A percentile compares a stretch with the other conserved stretches of the same genome.
Conservation (phyloP, 2,113 vertebrate species). For the Zosterops hypoxanthus region DNA sequence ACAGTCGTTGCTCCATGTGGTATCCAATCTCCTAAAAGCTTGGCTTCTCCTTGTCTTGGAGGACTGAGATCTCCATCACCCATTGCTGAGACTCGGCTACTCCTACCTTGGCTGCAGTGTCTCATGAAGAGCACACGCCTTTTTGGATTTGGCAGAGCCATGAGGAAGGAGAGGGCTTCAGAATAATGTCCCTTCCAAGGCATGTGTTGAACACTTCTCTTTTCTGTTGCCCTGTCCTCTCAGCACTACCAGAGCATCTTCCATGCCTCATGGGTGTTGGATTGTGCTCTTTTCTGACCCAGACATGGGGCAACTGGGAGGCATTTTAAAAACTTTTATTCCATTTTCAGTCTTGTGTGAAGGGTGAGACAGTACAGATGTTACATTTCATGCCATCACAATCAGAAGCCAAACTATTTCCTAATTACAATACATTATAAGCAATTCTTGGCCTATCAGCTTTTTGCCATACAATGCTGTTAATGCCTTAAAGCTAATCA, state of each 20-base stretch:
- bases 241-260: neutral
- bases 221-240: neutral
- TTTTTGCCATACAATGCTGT: too few relatives aligned
- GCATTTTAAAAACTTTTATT: too few relatives aligned
- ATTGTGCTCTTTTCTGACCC: too few relatives aligned
- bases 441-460: too few relatives aligned
- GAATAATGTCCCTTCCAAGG: neutral
- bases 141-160: neutral
- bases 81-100: rapidly evolving
- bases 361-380: too few relatives aligned
- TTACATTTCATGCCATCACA: too few relatives aligned
- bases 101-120: neutral
- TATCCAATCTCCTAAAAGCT: neutral
- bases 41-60: neutral
- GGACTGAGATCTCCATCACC: neutral
- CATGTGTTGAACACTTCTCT: neutral
- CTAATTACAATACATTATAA: too few relatives aligned
- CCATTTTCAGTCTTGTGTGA: too few relatives aligned
- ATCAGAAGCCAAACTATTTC: too few relatives aligned
- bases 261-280: neutral
- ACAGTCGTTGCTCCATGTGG: neutral
- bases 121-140: neutral
- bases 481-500: too few relatives aligned
- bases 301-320: too few relatives aligned
- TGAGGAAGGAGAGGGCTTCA: neutral